Base-by-base conservation (phyloP, 2,888 invertebrate genomes). In the Ceratothoa steindachneri region DNA sequence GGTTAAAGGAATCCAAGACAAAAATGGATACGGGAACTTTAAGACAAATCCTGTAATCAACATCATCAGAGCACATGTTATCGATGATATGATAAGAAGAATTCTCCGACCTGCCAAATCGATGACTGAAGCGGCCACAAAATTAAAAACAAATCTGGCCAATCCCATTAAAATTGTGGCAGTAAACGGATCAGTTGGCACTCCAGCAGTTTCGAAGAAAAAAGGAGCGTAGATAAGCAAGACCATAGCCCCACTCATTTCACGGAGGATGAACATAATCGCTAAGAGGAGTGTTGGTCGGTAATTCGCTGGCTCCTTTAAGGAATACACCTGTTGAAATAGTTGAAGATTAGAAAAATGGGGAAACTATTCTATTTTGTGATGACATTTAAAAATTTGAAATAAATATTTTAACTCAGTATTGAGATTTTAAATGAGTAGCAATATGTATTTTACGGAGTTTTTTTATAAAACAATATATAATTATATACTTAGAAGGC, bases 201-300 rank as follows among this genome's bases (percentile, higher is more conserved):
- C 81, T 27, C 76, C 84, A 29, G 84, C 84, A 75, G 79, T 81
- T 75, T 82, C 81, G 81, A 85, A 84, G 69, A 85, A 85, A 29
- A 82, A 81, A 1, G 83, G 84, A 0, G 85, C 83, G 80, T 84
- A 85, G 80, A 84, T 84, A 83, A 85, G 84, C 73, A 85, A 82
- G 53, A 83, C 84, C 81, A 85, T 85, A 60, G 84, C 84, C 5
- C 85, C 85, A 66, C 82, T 82, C 2, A 84, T 80, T 77, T 85
- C 85, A 67, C 85, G 85, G 53, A 85, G 83, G 9, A 83, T 68
- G 83, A 84, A 83, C 22, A 85, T 81, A 15, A 81, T 75, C 0
- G 83, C 73, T 1, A 82, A 81, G 22, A 85, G 82, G 5, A 81
- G 76, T 15, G 85, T 75, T 0, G 85, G 85, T 30, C 82, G 80